phyloP scores from a whole-genome alignment of 1,140 invertebrate species.

The Trypoxylus dichotomus region DNA sequence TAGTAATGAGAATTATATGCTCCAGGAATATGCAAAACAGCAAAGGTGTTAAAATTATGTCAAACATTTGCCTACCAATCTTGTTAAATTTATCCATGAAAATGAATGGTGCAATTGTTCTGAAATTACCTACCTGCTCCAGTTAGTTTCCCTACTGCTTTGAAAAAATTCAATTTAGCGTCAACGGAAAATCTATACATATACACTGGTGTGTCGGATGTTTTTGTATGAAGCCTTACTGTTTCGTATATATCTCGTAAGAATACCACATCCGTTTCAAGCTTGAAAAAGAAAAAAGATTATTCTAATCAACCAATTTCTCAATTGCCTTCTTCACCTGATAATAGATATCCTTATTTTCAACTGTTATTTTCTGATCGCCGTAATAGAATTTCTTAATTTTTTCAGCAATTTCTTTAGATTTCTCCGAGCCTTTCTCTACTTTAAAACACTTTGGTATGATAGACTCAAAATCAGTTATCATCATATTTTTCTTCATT shows the following conservation, averaged over 20 bases:
- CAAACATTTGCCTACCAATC: too few relatives aligned
- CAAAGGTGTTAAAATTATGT: too few relatives aligned
- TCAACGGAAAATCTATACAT: slow-evolving; percentile 60
- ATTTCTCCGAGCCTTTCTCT: slow-evolving; percentile 51
- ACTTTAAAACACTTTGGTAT: slow-evolving; percentile 56
- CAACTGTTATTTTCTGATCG: slow-evolving; percentile 53
- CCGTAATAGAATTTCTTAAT: slow-evolving; percentile 59
- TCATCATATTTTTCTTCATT: slow-evolving; percentile 36
- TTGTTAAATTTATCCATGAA: too few relatives aligned
- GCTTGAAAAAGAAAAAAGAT: slow-evolving; percentile 29
- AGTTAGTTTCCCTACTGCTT: slow-evolving; percentile 45
- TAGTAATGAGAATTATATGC: too few relatives aligned
- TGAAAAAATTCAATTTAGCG: slow-evolving; percentile 57
- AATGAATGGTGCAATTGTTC: too few relatives aligned
- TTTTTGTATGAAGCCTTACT: slow-evolving; percentile 52
- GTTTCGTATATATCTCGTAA: slow-evolving; percentile 56
- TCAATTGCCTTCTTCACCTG: slow-evolving; percentile 36
- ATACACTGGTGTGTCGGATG: slow-evolving; percentile 52
- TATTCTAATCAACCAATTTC: background rate
- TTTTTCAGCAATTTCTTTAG: slow-evolving; percentile 53
- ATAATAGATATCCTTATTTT: slow-evolving; percentile 44
- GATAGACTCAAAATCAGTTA: slow-evolving; percentile 55
- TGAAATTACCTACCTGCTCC: slow-evolving; percentile 26
- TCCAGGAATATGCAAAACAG: too few relatives aligned
- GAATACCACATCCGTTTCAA: slow-evolving; percentile 52